Percentiles rank a stretch among this genome's conserved stretches.
Conservation (phyloP, 2,797 vertebrate genomes). For the Takifugu rubripes region DNA sequence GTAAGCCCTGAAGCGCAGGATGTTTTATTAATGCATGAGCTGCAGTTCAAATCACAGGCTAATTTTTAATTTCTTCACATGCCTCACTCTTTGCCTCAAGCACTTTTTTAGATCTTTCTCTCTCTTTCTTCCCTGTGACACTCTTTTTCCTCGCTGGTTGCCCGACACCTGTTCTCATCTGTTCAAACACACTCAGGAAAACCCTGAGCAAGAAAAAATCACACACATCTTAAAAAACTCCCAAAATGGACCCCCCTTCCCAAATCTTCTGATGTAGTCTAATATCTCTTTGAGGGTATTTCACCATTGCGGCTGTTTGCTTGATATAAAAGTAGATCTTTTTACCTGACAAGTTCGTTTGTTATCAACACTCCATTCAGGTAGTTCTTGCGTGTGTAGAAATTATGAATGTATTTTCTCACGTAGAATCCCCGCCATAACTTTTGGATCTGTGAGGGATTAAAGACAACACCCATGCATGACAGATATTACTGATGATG, state of each 20-base stretch:
- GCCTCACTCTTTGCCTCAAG: conserved; percentile 76
- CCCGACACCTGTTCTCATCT: conserved; percentile 3
- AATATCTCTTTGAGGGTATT: neutral
- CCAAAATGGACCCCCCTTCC: too few species aligned
- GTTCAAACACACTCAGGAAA: conserved; percentile 4
- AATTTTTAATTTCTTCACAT: conserved; percentile 86
- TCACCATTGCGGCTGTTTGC: too few species aligned
- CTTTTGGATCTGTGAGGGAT: conserved; percentile 83
- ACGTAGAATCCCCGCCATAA: conserved; percentile 86
- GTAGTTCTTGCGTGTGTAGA: conserved; percentile 84
- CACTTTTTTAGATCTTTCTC: conserved; percentile 60
- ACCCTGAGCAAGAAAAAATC: neutral
- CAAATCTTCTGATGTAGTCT: neutral
- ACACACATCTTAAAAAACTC: too few species aligned
- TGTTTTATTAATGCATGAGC: conserved; percentile 84
- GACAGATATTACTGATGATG: too few species aligned
- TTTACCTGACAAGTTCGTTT: conserved; percentile 86
- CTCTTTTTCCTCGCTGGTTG: conserved; percentile 10
- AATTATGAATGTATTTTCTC: conserved; percentile 87
- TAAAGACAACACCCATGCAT: conserved; percentile 1
- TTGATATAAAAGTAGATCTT: neutral
- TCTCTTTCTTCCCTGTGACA: conserved; percentile 10
- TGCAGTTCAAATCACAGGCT: conserved; percentile 74
- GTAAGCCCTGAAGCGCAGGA: conserved; percentile 73
- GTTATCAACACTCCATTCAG: conserved; percentile 78